Conservation (phyloP, 2,888 invertebrate species). For the Agonopterix heracliana region DNA sequence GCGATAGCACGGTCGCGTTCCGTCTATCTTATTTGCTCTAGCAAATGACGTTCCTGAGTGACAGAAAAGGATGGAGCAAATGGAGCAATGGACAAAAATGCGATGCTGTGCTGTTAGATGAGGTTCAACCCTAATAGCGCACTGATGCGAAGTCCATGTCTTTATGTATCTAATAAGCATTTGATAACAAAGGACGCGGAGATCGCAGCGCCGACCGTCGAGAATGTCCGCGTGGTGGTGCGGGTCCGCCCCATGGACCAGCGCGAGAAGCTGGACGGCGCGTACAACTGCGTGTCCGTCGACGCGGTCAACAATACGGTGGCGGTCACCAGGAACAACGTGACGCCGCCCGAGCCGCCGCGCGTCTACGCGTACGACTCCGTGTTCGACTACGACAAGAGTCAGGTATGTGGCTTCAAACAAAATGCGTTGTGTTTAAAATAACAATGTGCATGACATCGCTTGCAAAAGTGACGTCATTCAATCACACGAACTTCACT, state of each 20-base stretch:
- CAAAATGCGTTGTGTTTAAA: not conserved
- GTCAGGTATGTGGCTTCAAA: conserved; percentile 84
- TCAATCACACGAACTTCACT: too few species aligned
- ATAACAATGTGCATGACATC: not conserved
- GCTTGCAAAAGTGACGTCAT: too few species aligned
- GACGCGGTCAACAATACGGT: conserved; percentile 86
- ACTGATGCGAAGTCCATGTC: too few species aligned
- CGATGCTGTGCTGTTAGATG: too few species aligned
- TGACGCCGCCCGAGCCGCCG: conserved; percentile 83
- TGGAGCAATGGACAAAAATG: too few species aligned
- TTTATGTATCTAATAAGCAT: too few species aligned
- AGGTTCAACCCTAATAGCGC: too few species aligned
- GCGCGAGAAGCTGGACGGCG: conserved; percentile 84
- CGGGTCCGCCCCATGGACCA: conserved; percentile 94
- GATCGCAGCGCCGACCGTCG: conserved; percentile 79
- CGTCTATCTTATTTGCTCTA: too few species aligned
- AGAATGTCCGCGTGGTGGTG: conserved; percentile 98
- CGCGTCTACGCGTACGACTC: conserved; percentile 96
- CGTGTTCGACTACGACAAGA: conserved; percentile 91
- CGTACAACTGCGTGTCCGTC: conserved; percentile 84
- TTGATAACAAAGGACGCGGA: conserved; percentile 57
- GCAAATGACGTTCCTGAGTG: too few species aligned
- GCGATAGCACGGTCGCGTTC: too few species aligned
- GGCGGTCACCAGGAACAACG: conserved; percentile 84
- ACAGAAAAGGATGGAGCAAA: too few species aligned